Conservation (phyloP, 2,888 invertebrate genomes). For the Ormyrus pomaceus region DNA sequence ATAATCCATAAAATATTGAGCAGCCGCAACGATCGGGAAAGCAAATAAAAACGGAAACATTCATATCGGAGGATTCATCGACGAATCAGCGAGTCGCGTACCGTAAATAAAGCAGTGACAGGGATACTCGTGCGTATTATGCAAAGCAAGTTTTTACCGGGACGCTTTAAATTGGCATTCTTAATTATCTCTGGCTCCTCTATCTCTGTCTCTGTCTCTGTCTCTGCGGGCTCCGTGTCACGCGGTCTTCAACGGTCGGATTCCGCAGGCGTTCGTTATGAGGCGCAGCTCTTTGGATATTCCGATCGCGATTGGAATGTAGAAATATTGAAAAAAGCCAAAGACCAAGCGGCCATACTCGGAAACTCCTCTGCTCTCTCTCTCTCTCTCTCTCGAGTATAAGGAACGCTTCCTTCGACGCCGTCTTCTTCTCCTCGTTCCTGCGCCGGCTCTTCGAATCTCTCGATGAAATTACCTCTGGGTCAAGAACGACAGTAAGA, state of each 20-base stretch:
- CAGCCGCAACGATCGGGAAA: constrained; percentile 18
- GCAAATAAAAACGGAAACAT: constrained; percentile 35
- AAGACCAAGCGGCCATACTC: constrained; percentile 31
- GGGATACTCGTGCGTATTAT: constrained; percentile 13
- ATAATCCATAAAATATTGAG: constrained; percentile 39
- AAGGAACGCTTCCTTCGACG: constrained; percentile 12
- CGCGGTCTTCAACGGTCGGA: background rate
- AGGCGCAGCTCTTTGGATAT: background rate
- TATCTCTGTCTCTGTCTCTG: too few relatives aligned
- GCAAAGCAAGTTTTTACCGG: constrained; percentile 28
- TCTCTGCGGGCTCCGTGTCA: background rate
- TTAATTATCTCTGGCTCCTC: constrained; percentile 15
- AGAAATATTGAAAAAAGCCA: constrained; percentile 10
- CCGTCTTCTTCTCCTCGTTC: constrained; percentile 18
- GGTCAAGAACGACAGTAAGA: constrained; percentile 61
- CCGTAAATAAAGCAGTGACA: constrained; percentile 39
- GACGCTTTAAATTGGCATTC: constrained; percentile 38
- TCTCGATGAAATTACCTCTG: constrained; percentile 65
- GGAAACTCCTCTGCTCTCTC: too few relatives aligned
- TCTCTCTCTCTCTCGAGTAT: too few relatives aligned
- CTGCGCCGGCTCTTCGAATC: constrained; percentile 38
- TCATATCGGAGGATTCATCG: constrained; percentile 40
- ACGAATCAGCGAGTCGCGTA: background rate
- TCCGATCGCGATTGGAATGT: constrained; percentile 35
- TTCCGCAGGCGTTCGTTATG: too few relatives aligned